phyloP scores from a whole-genome alignment of 2,888 invertebrate genomes.

The Odontothrips loti region DNA sequence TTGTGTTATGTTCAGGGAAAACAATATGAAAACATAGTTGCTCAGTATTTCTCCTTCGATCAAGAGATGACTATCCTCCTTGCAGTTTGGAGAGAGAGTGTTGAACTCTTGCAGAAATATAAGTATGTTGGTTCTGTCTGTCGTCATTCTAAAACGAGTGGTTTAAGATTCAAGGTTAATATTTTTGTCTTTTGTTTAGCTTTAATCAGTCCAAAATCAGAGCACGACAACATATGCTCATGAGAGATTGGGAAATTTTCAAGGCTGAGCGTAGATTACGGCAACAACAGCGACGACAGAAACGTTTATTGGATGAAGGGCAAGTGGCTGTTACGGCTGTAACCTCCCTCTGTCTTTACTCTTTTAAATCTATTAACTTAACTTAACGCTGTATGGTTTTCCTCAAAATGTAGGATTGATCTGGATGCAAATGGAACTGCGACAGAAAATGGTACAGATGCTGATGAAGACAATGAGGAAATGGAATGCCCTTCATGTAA shows the following conservation, averaged over 20 bases:
- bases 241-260: constrained; percentile 51
- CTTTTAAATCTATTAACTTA: not conserved
- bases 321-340: not conserved
- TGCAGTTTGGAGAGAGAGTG: constrained; percentile 55
- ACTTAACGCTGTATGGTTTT: not conserved
- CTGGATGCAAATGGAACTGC: not conserved
- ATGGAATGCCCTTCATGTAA: not conserved
- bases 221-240: constrained; percentile 49
- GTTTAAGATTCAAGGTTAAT: not conserved
- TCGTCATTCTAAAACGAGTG: too few species aligned
- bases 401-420: constrained; percentile 6
- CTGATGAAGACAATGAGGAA: constrained; percentile 27
- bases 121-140: constrained; percentile 31
- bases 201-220: constrained; percentile 49
- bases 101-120: constrained; percentile 53
- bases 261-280: constrained; percentile 45
- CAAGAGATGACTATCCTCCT: constrained; percentile 56
- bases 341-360: too few species aligned
- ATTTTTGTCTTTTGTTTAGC: constrained; percentile 38
- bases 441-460: constrained; percentile 28
- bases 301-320: constrained; percentile 11
- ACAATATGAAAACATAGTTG: constrained; percentile 46
- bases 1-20: constrained; percentile 36
- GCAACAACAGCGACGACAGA: constrained; percentile 34
- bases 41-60: constrained; percentile 54